Evolutionary conservation across 2,888 invertebrate genomes (phyloP), one percentile per base, ranked within the genome.

Genomic region (Coelogynopora nodosa): DNA sequence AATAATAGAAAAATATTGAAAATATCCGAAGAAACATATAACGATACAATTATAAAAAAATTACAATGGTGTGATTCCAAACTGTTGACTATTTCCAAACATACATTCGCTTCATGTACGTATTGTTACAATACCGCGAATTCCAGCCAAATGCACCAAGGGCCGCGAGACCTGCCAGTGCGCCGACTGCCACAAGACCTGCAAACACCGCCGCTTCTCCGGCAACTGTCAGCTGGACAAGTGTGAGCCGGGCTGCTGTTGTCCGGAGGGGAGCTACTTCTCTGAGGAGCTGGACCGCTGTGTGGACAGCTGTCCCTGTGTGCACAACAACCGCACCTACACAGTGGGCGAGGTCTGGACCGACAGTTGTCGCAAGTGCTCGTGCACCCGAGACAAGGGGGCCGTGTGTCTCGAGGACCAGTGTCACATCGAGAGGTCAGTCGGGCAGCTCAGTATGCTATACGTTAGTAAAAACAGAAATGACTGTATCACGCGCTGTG

Each of bases 151-250:
- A 1, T 82, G 82, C n/a, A 31, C 29, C 1, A 82, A 82, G 23
- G 82, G 82, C 1, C 13, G 82, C 29, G 82, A 30, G 1, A 18
- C 82, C 1, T 82, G 82, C 10, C 2, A 30, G 84, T 85, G 85
- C 67, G 29, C 67, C 23, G 67, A 85, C n/a, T 85, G 85, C 67
- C 31, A 85, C n/a, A 85, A 85, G 29, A 85, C 85, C 13, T 85
- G 85, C 26, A 85, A 83, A 27, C 85, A 85, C 67, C 85, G 85
- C 23, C 30, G 80, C n/a, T 74, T 81, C 27, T 30, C 82, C 0
- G 84, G 0, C 5, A 31, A 31, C 31, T 84, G 84, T 5, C 23
- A 80, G 10, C 13, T 84, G 0, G 31, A 31, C 0, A 31, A 31
- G 27, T 84, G 84, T 81, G 27, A 30, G 28, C 84, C 84, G 0